Conservation (phyloP, 2,797 vertebrate species). For the Thamnophis elegans region DNA sequence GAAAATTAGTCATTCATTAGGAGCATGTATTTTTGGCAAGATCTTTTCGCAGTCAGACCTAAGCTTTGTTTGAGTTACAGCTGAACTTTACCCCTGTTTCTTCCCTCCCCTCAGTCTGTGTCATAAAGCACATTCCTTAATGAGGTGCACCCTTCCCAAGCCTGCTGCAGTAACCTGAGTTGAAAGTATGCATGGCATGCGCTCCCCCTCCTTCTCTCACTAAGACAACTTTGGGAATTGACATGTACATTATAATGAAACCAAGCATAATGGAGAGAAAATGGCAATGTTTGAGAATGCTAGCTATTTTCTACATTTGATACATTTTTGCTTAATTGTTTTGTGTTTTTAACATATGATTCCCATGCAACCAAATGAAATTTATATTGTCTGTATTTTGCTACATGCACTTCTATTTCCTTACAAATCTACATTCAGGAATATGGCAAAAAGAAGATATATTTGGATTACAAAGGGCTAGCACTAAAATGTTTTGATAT, state of each 20-base stretch:
- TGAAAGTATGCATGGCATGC: no score
- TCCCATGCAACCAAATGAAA: not conserved
- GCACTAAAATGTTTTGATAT: not conserved
- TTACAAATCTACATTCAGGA: fast-evolving
- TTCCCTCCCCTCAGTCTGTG: no score
- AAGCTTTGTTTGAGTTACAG: no score
- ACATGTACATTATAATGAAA: not conserved
- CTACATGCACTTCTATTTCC: not conserved
- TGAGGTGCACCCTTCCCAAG: no score
- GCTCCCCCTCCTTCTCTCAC: no score
- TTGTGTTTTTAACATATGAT: not conserved
- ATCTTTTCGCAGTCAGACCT: no score
- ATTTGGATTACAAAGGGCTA: not conserved
- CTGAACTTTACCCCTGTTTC: no score
- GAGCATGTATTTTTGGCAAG: no score
- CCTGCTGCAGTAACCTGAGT: no score
- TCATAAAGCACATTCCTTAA: no score
- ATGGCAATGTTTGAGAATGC: not conserved
- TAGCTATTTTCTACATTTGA: not conserved
- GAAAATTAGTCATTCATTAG: no score
- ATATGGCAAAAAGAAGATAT: not conserved
- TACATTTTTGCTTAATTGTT: not conserved
- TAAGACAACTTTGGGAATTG: no score
- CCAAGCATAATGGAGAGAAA: not conserved
- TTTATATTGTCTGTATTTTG: not conserved